Evolutionary conservation across 2,888 invertebrate genomes (phyloP).

Genomic region (Dicranocentrus wangi): DNA sequence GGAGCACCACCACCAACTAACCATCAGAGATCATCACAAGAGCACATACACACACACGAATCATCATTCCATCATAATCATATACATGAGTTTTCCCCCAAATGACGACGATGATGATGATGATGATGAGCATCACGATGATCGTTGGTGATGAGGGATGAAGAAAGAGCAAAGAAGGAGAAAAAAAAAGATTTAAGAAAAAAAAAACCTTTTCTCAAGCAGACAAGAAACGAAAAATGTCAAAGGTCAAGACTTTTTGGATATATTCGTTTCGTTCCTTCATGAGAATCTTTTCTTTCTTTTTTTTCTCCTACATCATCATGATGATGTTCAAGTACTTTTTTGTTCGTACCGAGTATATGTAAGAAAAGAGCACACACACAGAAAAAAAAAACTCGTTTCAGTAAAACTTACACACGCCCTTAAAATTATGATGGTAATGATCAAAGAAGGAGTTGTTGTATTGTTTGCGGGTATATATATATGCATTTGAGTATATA

Average conservation of each 20-base stretch:
- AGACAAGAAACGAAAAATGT: constrained; percentile 44
- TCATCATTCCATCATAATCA: constrained; percentile 9
- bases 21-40: too few species aligned
- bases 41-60: too few species aligned
- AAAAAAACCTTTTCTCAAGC: constrained; percentile 4
- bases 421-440: constrained; percentile 31
- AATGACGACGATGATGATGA: too few species aligned
- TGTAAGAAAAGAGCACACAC: too few species aligned
- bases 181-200: too few species aligned
- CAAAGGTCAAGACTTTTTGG: constrained; percentile 43
- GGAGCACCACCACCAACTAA: too few species aligned
- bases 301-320: neutral
- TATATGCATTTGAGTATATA: too few species aligned
- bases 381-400: constrained; percentile 35
- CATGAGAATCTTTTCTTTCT: neutral
- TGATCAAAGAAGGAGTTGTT: too few species aligned
- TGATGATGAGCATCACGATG: too few species aligned
- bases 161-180: neutral
- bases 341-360: too few species aligned
- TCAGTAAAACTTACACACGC: constrained; percentile 26
- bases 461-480: too few species aligned
- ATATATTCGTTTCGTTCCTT: constrained; percentile 6
- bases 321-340: too few species aligned
- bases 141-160: neutral
- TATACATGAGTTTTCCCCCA: neutral